Evolutionary conservation across 2,113 vertebrate genomes (phyloP).

Genomic region (Takifugu bimaculatus): DNA sequence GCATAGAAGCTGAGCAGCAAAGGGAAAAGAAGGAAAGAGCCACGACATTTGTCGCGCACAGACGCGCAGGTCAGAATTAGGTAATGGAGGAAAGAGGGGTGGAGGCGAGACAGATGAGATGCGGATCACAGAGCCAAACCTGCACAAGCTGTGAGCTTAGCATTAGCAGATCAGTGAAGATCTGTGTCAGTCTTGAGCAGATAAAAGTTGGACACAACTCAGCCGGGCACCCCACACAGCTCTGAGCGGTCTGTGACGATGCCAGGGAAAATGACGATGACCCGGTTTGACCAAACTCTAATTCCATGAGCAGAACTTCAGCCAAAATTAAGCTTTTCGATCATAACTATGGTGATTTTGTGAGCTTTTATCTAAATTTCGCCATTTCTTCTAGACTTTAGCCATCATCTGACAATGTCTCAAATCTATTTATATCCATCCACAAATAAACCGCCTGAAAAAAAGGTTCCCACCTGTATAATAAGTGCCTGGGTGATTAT

Average conservation of each 20-base stretch:
- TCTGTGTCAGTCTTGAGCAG: constrained; percentile 41
- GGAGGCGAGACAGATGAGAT: constrained; percentile 34
- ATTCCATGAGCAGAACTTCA: constrained; percentile 14
- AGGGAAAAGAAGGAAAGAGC: constrained; percentile 30
- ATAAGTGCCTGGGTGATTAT: too few relatives aligned
- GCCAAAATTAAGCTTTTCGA: constrained; percentile 5
- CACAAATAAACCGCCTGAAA: too few relatives aligned
- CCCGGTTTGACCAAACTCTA: constrained; percentile 11
- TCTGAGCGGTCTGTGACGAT: constrained; percentile 25
- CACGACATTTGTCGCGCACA: constrained; percentile 17
- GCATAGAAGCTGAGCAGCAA: constrained; percentile 30
- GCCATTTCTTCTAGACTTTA: neutral
- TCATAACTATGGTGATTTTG: neutral
- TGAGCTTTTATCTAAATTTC: constrained; percentile 4
- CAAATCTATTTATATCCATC: too few relatives aligned
- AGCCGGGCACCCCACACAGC: constrained; percentile 15
- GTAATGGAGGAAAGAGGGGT: constrained; percentile 10
- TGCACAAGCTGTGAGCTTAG: constrained; percentile 20
- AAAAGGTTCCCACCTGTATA: too few relatives aligned
- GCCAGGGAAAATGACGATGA: constrained; percentile 7
- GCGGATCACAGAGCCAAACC: constrained; percentile 34
- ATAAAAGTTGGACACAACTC: constrained; percentile 23
- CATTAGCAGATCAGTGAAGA: constrained; percentile 41
- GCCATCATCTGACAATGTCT: neutral
- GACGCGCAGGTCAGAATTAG: constrained; percentile 12